Evolutionary conservation across 2,888 invertebrate genomes (phyloP), one percentile per base, ranked within the genome.

Genomic region (Liopterus haemorrhoidalis): DNA sequence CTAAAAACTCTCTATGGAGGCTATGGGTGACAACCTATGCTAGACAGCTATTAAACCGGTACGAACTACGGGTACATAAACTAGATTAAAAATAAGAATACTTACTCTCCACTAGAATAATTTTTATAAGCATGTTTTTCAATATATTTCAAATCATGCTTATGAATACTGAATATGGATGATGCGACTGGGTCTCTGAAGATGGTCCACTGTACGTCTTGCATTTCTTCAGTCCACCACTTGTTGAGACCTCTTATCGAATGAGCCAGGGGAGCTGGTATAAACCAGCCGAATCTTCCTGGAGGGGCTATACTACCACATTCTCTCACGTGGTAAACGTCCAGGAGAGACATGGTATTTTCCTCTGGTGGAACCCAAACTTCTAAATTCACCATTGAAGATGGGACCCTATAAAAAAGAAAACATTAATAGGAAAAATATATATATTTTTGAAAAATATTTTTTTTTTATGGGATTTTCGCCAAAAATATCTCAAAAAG

Each of bases 351-450:
- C 40, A 67, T 66, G 19, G 71, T 67, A 57, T 78, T 78, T 40
- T 73, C 71, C 30, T 79, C 76, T 0, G 82, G 75, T 15, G 78
- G 73, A 47, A 80, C 68, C 81, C 83, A 84, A 0, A 82, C 79
- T 61, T 83, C 85, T 57, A 85, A 65, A 62, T 86, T 84, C 12
- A 86, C 71, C 67, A 74, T 72, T 1, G 73, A 62, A 16, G 63
- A 60, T 6, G 73, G 72, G 41, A 66, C 54, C 41, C 73, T 73
- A 54, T 4, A 51, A 53, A 27, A 50, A 38, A 33, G 42, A 31
- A 8, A 48, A 35, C 31, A 30, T 46, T 24, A 30, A 25, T 31
- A 28, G 37, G 41, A 33, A 35, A 36, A 27, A 24, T 20, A 24
- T n/a, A n/a, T n/a, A n/a, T n/a, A n/a, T n/a, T n/a, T n/a, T n/a